Conservation (phyloP, 2,888 invertebrate genomes). For the Crossocerus cetratus region DNA sequence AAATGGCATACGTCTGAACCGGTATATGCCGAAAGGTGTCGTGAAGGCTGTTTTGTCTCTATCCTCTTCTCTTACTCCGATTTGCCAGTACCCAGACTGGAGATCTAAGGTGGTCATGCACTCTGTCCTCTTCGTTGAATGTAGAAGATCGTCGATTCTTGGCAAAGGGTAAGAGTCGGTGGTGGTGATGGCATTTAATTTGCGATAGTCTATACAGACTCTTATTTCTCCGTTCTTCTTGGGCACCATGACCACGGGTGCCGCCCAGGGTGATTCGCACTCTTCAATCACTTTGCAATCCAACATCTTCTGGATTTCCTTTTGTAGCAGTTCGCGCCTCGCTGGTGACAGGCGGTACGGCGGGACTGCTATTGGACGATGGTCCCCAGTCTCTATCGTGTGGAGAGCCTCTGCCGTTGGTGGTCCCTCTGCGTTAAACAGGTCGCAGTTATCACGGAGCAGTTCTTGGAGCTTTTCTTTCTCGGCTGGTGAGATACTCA, state of each 20-base stretch:
- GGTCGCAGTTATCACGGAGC: neutral
- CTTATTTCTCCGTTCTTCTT: neutral
- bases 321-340: neutral
- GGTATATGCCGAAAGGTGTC: neutral
- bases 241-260: neutral
- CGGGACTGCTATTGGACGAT: neutral
- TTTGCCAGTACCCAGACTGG: neutral
- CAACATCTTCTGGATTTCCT: neutral
- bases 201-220: neutral
- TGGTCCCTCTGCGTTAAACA: conserved; percentile 6
- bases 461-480: neutral
- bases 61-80: neutral
- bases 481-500: neutral
- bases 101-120: neutral
- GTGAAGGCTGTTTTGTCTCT: conserved; percentile 4
- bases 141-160: neutral
- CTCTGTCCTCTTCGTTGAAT: neutral
- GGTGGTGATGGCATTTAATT: neutral
- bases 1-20: neutral
- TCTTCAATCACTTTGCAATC: neutral
- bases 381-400: neutral
- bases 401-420: neutral
- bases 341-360: neutral
- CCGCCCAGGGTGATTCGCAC: neutral
- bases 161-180: neutral